Evolutionary conservation across 2,888 invertebrate genomes (phyloP).

Genomic region (Zele albiditarsus): DNA sequence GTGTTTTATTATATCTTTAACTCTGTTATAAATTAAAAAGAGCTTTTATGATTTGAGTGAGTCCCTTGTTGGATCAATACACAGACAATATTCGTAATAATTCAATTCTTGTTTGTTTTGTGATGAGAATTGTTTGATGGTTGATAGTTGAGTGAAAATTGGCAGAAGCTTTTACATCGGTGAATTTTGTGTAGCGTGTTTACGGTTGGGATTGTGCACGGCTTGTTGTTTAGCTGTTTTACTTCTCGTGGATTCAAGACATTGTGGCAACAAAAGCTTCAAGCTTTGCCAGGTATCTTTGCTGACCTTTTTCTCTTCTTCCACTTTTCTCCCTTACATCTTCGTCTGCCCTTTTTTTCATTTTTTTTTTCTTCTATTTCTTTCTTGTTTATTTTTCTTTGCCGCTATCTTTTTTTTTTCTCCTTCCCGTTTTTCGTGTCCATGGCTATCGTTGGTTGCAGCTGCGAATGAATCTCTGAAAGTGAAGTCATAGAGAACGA

Average conservation of each 20-base stretch:
- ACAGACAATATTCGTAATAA: no score
- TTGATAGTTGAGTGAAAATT: neutral
- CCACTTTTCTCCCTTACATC: neutral
- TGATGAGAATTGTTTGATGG: conserved; percentile 1
- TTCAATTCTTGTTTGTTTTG: neutral
- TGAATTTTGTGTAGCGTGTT: neutral
- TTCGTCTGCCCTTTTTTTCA: neutral
- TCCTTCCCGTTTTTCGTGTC: neutral
- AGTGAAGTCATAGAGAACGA: neutral
- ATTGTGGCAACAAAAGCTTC: conserved; percentile 25
- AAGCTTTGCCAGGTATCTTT: neutral
- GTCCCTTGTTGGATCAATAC: no score
- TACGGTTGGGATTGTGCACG: conserved; percentile 14
- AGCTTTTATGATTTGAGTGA: no score
- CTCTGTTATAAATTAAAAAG: no score
- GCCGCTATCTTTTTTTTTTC: neutral
- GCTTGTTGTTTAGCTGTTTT: conserved; percentile 13
- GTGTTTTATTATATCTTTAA: no score
- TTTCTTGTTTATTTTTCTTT: conserved; percentile 11
- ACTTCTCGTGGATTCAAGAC: conserved; percentile 18
- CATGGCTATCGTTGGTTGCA: conserved; percentile 3
- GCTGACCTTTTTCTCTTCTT: neutral
- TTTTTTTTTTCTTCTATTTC: neutral
- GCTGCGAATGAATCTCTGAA: neutral
- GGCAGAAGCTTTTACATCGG: neutral